Evolutionary conservation across 2,113 vertebrate genomes (phyloP).

Genomic region (Rhinopithecus roxellana): DNA sequence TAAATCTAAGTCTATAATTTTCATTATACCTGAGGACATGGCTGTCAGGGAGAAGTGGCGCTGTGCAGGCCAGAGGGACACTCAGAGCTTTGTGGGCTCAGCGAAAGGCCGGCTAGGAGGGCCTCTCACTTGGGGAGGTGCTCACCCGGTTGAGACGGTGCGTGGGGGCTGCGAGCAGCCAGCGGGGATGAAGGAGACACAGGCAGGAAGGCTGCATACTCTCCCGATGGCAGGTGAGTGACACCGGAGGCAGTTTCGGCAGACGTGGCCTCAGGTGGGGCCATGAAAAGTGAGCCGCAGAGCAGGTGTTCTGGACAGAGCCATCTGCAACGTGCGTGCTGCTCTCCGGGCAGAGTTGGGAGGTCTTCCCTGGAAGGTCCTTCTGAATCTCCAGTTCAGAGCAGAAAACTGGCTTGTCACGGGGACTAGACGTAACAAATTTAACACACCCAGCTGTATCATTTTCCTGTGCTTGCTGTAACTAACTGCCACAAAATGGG

Average conservation of each 20-base stretch:
- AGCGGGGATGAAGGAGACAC: not conserved
- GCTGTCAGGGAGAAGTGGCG: not conserved
- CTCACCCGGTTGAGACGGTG: not conserved
- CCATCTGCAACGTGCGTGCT: fast-evolving
- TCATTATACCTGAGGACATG: not conserved
- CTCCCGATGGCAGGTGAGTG: fast-evolving
- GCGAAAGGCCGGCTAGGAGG: not conserved
- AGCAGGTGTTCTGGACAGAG: not conserved
- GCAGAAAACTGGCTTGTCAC: not conserved
- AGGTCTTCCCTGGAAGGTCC: no score
- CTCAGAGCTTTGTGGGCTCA: no score
- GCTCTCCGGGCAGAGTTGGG: not conserved
- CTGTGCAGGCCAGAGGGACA: not conserved
- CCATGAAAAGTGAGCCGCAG: no score
- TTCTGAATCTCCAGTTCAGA: not conserved
- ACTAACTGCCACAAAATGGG: not conserved
- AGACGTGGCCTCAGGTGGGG: not conserved
- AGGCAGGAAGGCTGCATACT: not conserved
- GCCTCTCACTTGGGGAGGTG: not conserved
- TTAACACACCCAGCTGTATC: not conserved
- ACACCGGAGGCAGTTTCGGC: fast-evolving
- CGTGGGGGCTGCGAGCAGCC: not conserved
- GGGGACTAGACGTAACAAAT: not conserved
- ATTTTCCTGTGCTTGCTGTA: not conserved
- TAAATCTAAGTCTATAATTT: not conserved